Conservation (phyloP, 2,888 invertebrate species). For the Troides helena region DNA sequence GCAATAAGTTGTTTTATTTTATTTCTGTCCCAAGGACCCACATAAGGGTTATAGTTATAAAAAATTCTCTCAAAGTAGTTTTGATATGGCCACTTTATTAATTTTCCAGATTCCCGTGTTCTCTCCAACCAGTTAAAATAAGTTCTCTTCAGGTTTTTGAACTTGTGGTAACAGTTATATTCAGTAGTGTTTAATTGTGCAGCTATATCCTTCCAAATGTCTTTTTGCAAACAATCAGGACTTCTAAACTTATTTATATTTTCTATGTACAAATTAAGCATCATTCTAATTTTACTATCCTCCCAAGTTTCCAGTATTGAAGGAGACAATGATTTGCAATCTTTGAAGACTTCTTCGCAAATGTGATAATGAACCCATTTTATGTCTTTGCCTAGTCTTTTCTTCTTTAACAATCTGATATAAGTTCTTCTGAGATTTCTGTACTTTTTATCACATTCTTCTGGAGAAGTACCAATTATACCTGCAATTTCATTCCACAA, state of each 20-base stretch:
- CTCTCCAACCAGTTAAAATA: constrained; percentile 64
- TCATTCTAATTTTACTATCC: constrained; percentile 56
- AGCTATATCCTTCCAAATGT: constrained; percentile 72
- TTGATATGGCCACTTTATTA: constrained; percentile 66
- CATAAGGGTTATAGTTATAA: constrained; percentile 57
- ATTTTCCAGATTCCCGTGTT: constrained; percentile 55
- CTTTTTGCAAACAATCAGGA: constrained; percentile 59
- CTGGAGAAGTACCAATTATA: constrained; percentile 53
- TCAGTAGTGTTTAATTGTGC: constrained; percentile 58
- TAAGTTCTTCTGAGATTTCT: constrained; percentile 65
- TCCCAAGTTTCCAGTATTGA: constrained; percentile 65
- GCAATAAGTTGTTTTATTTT: constrained; percentile 60
- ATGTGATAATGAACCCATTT: constrained; percentile 68
- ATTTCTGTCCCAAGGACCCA: constrained; percentile 58
- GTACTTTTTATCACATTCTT: constrained; percentile 66
- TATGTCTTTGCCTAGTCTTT: constrained; percentile 60
- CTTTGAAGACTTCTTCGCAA: constrained; percentile 69
- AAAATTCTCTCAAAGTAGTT: constrained; percentile 69
- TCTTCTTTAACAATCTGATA: constrained; percentile 66
- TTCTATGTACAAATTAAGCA: constrained; percentile 65
- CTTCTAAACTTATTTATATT: constrained; percentile 59
- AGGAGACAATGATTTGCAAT: constrained; percentile 56
- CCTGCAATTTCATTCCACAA: constrained; percentile 59
- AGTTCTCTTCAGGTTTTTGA: constrained; percentile 67
- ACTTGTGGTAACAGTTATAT: constrained; percentile 71